Base-by-base conservation (phyloP, 1,140 invertebrate species). In the Drosophila pseudoananassae region DNA sequence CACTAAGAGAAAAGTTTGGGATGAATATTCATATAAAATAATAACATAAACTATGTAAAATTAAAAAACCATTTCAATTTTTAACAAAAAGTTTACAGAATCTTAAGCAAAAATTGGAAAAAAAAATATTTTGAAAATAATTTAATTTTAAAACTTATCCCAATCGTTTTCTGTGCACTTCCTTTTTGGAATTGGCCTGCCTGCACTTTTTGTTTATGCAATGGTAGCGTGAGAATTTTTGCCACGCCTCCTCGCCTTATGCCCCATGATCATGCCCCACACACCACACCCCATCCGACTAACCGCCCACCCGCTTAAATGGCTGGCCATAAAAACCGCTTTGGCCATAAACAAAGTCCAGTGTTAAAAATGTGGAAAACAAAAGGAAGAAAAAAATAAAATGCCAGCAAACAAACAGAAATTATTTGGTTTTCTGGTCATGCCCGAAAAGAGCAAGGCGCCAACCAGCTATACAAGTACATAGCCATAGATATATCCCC, bases 401-500 rank as follows among this genome's bases (percentile, higher is more conserved):
- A 76, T 54, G 57, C 49, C 78, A 66, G 60, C 63, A 66, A 66
- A 66, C 63, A 72, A 73, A 69, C 71, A 75, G 50, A 85, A 87
- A 87, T 82, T 85, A 85, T 85, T 85, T 85, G 78, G 78, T 78
- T 82, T 85, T 85, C 82, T 85, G 81, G 81, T 85, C 78, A 77
- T 87, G 82, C 36, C 63, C 40, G 33, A 55, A 81, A 71, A 69
- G 82, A 68, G 77, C 64, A 60, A 76, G 82, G 82, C 81, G 81
- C 82, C 81, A 74, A 79, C 59, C 47, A 60, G 57, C 56, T 63
- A 43, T 56, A 38, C 25, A 54, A 33, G 58, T 52, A 51, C 59
- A 29, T 23, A 57, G 33, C 33, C 52, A 15, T 27, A 33, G 5
- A 23, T 46, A 46, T 61, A 65, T 54, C 20, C 27, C n/a, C 12